These are phyloP conservation scores for Zosterops hypoxanthus DNA, from an alignment of 2,113 vertebrate genomes.

Conservation along the genomic window DNA sequence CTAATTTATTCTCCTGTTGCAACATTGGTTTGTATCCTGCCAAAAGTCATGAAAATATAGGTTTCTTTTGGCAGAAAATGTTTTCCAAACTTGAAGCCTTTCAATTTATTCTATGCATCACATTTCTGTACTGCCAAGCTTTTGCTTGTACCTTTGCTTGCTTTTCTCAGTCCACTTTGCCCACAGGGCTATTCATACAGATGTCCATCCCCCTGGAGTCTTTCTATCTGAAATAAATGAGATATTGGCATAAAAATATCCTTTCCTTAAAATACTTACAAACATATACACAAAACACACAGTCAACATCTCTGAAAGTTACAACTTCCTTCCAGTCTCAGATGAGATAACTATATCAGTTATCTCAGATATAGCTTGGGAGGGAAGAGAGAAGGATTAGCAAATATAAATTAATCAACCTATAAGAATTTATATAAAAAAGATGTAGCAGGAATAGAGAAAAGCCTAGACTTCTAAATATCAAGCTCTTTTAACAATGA, in stretches of 20 bases:
- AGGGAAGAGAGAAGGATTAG: not conserved
- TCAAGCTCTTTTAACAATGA: not conserved
- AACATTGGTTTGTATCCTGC: not conserved
- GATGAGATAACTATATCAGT: too few species aligned
- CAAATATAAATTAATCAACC: not conserved
- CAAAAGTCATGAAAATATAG: not conserved
- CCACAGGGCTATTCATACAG: not conserved
- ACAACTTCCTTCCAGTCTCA: not conserved
- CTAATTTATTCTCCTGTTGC: not conserved
- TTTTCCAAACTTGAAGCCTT: not conserved
- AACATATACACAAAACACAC: not conserved
- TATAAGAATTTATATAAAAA: not conserved
- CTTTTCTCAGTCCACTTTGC: not conserved
- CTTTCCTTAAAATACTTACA: not conserved
- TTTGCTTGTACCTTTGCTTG: not conserved
- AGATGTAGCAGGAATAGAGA: not conserved
- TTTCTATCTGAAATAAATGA: not conserved
- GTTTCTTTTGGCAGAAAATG: not conserved
- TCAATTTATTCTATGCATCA: fast-evolving
- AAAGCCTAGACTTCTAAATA: not conserved
- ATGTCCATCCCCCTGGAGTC: not conserved
- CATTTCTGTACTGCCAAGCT: not conserved
- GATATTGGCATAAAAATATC: fast-evolving
- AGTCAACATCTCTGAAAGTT: not conserved
- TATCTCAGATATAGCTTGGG: not conserved